Base-by-base conservation (phyloP, 1,140 invertebrate species). In the Chymomyza costata region DNA sequence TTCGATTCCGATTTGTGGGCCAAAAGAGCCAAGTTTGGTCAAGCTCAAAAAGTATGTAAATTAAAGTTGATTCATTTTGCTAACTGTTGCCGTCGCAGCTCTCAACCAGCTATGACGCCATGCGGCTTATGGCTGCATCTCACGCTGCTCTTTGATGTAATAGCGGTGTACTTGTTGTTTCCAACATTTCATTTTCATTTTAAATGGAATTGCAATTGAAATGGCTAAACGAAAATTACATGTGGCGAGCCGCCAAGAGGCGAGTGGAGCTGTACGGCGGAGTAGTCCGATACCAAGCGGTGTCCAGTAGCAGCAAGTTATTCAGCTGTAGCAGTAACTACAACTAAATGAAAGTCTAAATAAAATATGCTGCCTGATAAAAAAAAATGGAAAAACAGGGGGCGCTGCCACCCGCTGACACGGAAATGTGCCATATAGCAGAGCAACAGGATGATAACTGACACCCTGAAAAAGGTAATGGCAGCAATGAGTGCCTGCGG, bases 1-100 rank as follows among this genome's bases (percentile, higher is more conserved):
- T 59, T 61, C 44, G 47, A 61, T 51, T 57, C 28, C 46, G 55
- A 53, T 64, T 56, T 61, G 45, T 54, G 52, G 46, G 35, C 21
- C 21, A 25, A 25, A 3, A 3, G 21, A 25, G 47, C 66, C 44
- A 45, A 38, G 25, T n/a, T n/a, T n/a, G n/a, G n/a, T n/a, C n/a
- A n/a, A n/a, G 37, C 51, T 34, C 21, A 25, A 25, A 25, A 21
- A 37, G 52, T 63, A 70, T 76, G 78, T 70, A 78, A 76, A 71
- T 76, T 78, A 78, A 66, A 78, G 62, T 76, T 76, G 71, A 76
- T 78, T 76, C 78, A 76, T 76, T 37, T 55, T 51, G 38, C 49
- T 41, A 40, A 31, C 34, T 49, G 34, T 16, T 28, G 34, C 17
- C 34, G 30, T 18, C 18, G n/a, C n/a, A n/a, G 43, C 16, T 46